Evolutionary conservation across 2,797 vertebrate species (phyloP), one percentile per base, ranked within the genome.

Genomic region (Enteromius anoplus): DNA sequence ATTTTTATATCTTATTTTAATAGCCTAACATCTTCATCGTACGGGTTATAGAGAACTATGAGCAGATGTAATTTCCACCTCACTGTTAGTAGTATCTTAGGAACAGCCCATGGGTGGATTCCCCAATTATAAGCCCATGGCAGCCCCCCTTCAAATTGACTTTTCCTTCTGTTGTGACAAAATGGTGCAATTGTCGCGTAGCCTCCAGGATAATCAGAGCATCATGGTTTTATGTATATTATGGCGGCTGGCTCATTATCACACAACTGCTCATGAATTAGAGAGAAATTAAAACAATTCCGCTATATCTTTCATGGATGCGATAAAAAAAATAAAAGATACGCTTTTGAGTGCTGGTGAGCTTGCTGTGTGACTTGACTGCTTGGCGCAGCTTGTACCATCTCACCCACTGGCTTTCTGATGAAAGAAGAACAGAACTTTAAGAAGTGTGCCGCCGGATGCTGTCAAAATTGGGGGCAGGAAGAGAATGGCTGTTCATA

Each of bases 381-480:
- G 86, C 87, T 82, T 81, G 69, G 82, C 88, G 77, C 88, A 79
- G 88, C 83, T 87, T 86, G 84, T 81, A 80, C 84, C 82, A 76
- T 81, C 85, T 89, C 89, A 87, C 89, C 89, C 86, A 89, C 89
- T 87, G 88, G 62, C 83, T 89, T 86, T 88, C 84, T 89, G 88
- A 88, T 88, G 85, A 87, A 88, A 87, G 85, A 81, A 77, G 84
- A 82, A 82, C 79, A 68, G 82, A 88, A 86, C 88, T 83, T 86
- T 87, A 82, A 89, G 86, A 89, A 84, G 85, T 86, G 88, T 89
- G 78, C 88, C 87, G 85, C 83, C 86, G 85, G 90, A 90, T 88
- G 84, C 89, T 88, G 86, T 85, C 88, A 89, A 89, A 88, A 88
- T 86, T 85, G 80, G 78, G 75, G 66, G 65, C 79, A 78, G 81